Evolutionary conservation across 2,797 vertebrate species (phyloP), one percentile per base, ranked within the genome.

Genomic region (Gorsachius magnificus): DNA sequence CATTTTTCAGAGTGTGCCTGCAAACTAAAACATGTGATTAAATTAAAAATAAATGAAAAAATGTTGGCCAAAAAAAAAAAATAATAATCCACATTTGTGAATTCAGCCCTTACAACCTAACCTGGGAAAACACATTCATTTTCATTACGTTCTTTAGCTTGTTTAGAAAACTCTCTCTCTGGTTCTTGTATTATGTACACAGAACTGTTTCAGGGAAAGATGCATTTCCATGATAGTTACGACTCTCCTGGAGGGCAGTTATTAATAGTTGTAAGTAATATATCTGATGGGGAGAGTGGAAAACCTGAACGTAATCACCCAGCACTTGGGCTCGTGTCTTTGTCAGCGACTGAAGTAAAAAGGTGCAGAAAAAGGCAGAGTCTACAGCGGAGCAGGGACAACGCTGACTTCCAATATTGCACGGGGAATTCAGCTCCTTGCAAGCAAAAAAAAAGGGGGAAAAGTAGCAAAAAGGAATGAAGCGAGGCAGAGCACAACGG

Each of bases 21-120:
- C 94, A 96, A 94, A 92, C 83, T 84, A 93, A 96, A 95, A 63
- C 78, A 51, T 72, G 82, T 25, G 64, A 95, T 95, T 78, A 66
- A 87, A 97, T 86, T 75, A 92, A 97, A 95, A 90, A 96, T 83
- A 90, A 82, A 93, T 93, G 87, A 94, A 89, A 77, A 87, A 87
- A 63, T 72, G 31, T 61, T 79, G 64, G 64, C 9, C 2, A 16
- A 45, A 91, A 82, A 91, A 81, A 85, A 71, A 14, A 45, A 91
- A 81, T 89, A 82, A 85, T 63, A 18, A 33, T 28, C 36, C 65
- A 28, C 76, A n/a, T 81, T 80, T 78, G 74, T 63, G 36, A 89
- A 89, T 90, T 93, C 76, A 93, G 54, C 48, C 69, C 33, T 75
- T 65, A 85, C 58, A 93, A 33, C 17, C 48, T 48, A 87, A 74